A percentile compares a stretch with the other conserved stretches of the same genome.
Conservation (phyloP, 2,113 vertebrate species). For the cat (Felis catus) region DNA sequence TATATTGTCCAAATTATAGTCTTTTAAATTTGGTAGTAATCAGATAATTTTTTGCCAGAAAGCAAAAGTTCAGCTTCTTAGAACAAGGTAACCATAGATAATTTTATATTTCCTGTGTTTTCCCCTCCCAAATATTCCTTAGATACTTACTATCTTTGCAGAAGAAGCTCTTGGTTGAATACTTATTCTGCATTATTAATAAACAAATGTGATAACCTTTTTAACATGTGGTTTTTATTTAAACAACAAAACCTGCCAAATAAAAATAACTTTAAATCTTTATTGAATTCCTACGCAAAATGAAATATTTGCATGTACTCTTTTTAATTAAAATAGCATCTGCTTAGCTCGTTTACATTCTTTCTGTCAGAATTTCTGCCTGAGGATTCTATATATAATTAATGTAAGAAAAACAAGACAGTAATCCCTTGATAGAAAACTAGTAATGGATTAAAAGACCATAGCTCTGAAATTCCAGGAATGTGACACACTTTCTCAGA, state of each 20-base stretch:
- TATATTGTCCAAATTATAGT: conserved; percentile 18
- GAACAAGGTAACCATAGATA: conserved; percentile 32
- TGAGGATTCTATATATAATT: conserved; percentile 82
- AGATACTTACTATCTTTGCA: not conserved
- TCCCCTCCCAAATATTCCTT: conserved; percentile 30
- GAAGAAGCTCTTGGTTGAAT: conserved; percentile 32
- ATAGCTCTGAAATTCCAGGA: conserved; percentile 73
- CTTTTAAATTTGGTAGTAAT: conserved; percentile 53
- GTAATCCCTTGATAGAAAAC: conserved; percentile 78
- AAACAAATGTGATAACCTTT: conserved; percentile 54
- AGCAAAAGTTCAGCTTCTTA: conserved; percentile 8
- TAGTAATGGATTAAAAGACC: conserved; percentile 78
- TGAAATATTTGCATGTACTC: conserved; percentile 38
- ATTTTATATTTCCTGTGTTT: conserved; percentile 2
- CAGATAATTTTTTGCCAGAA: conserved; percentile 46
- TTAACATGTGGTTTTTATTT: conserved; percentile 72
- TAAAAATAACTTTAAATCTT: conserved; percentile 66
- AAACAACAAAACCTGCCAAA: conserved; percentile 53
- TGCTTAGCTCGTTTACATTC: conserved; percentile 77
- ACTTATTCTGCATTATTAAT: conserved; percentile 51
- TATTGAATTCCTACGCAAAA: conserved; percentile 49
- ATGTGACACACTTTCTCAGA: conserved; percentile 73
- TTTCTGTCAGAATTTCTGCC: conserved; percentile 81
- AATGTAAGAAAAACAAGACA: conserved; percentile 83
- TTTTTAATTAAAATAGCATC: conserved; percentile 77